Evolutionary conservation across 2,113 vertebrate species (phyloP).

Genomic region (Ramphastos sulfuratus): DNA sequence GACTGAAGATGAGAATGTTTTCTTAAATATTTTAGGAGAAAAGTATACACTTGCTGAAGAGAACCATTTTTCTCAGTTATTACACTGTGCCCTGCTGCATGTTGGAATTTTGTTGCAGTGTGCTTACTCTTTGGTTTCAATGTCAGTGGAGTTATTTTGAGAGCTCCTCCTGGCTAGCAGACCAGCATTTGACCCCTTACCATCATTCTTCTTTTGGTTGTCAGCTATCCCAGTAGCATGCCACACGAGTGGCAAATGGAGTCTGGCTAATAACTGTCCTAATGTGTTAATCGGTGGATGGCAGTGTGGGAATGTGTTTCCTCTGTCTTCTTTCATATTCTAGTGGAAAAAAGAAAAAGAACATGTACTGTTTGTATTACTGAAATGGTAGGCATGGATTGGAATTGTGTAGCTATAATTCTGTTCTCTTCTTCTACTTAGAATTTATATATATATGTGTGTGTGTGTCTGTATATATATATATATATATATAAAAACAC

Average conservation of each 20-base stretch:
- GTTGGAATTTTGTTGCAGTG: neutral
- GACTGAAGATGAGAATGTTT: neutral
- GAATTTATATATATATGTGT: neutral
- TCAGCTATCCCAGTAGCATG: neutral
- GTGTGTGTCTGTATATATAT: neutral
- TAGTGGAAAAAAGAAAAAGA: neutral
- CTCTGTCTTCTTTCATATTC: neutral
- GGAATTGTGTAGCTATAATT: slow-evolving; percentile 1
- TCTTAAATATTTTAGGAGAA: neutral
- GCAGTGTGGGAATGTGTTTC: slow-evolving; percentile 16
- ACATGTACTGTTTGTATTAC: neutral
- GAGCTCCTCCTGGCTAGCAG: neutral
- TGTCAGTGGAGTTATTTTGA: neutral
- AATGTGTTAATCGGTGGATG: slow-evolving; percentile 33
- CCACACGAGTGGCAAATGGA: neutral
- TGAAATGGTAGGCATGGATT: neutral
- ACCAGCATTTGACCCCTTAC: neutral
- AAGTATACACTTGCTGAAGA: neutral
- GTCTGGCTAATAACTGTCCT: slow-evolving; percentile 5
- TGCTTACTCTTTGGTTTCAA: neutral
- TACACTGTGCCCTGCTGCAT: neutral
- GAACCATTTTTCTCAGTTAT: neutral
- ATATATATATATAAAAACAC: neutral
- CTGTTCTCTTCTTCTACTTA: neutral
- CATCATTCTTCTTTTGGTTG: neutral